Conservation (phyloP, 2,797 vertebrate species). For the Brachymystax lenok region DNA sequence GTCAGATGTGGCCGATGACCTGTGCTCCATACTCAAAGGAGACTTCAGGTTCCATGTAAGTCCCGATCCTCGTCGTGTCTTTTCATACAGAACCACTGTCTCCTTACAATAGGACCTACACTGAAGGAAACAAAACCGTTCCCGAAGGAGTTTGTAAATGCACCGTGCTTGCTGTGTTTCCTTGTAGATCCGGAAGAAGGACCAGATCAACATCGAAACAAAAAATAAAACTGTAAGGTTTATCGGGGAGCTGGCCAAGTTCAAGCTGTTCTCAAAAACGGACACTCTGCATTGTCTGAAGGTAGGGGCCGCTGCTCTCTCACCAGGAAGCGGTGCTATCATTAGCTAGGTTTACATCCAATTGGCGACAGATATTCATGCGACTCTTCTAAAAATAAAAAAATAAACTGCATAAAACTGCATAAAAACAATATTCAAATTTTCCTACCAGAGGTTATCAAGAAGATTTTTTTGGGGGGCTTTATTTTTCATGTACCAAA, state of each 20-base stretch:
- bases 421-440: too few relatives aligned
- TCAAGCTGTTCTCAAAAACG: constrained; percentile 97
- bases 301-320: constrained; percentile 65
- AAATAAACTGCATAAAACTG: too few relatives aligned
- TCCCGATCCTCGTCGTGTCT: constrained; percentile 24
- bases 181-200: constrained; percentile 95
- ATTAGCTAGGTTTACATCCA: too few relatives aligned
- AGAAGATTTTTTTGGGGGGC: too few relatives aligned
- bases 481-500: too few relatives aligned
- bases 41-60: constrained; percentile 98
- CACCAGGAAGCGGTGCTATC: not conserved
- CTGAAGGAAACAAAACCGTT: not conserved
- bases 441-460: too few relatives aligned
- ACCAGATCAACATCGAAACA: constrained; percentile 99
- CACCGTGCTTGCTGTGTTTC: constrained; percentile 27
- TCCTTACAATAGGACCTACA: too few relatives aligned
- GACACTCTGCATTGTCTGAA: constrained; percentile 97
- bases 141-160: not conserved
- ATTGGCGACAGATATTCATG: too few relatives aligned
- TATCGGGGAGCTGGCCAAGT: constrained; percentile 96
- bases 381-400: too few relatives aligned
- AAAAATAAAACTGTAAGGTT: constrained; percentile 98
- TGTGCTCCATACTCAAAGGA: constrained; percentile 97
- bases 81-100: too few relatives aligned
- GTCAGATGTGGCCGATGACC: constrained; percentile 97